phyloP scores from a whole-genome alignment of 2,113 vertebrate genomes.

The Echinops telfairi region DNA sequence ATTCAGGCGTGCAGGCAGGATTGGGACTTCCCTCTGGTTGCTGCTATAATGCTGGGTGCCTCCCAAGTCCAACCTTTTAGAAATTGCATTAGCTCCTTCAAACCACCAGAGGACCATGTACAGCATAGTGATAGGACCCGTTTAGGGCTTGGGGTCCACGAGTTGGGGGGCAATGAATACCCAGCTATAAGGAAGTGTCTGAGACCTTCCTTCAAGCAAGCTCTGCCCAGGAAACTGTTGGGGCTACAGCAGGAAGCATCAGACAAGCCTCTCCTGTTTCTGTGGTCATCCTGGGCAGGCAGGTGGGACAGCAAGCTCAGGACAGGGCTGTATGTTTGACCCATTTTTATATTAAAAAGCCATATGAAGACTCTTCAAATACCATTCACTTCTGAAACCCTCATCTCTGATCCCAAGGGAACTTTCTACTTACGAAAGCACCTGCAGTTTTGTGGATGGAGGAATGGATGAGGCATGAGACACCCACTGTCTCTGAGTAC shows the following conservation, averaged over 20 bases:
- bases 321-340: neutral
- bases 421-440: neutral
- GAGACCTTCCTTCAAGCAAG: neutral
- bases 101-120: conserved; percentile 46
- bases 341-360: neutral
- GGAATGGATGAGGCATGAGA: neutral
- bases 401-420: neutral
- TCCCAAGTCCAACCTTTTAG: neutral
- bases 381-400: neutral
- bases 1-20: too few species aligned
- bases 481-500: neutral
- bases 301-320: too few species aligned
- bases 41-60: too few species aligned
- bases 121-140: fast-evolving
- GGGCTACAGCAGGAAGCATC: neutral
- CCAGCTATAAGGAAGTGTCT: neutral
- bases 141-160: neutral
- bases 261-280: neutral
- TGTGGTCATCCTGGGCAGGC: neutral
- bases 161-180: neutral
- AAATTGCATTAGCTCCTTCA: neutral
- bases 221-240: neutral
- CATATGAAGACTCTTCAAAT: neutral
- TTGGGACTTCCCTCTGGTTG: too few species aligned
- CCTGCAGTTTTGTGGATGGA: neutral